Base-by-base conservation (phyloP, 2,888 invertebrate species). In the Graphium colonna region DNA sequence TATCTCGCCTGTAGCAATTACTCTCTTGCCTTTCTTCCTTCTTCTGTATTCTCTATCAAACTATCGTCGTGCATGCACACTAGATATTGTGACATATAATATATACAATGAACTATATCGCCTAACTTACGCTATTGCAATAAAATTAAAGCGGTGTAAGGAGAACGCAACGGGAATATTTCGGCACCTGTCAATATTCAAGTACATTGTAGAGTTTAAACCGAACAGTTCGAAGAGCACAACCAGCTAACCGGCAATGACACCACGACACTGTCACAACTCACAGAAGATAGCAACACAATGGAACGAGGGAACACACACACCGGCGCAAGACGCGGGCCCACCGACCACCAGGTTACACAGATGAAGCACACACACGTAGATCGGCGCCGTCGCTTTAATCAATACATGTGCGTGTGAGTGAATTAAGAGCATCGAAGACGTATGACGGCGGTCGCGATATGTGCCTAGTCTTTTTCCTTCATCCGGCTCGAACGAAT, bases 321-420 rank as follows among this genome's bases (percentile, higher is more conserved):
- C 80, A 81, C 70, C 68, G 75, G 73, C 69, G 74, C 60, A 62
- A 60, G 62, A 60, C 52, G 59, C 68, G 65, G 65, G 64, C 61
- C 61, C 56, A 58, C 39, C 58, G 57, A 60, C 71, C 67, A 61
- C 64, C 73, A 69, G 75, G 76, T 77, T 73, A 77, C 79, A 79
- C 77, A 69, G 70, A 71, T 68, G 82, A 79, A 78, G 81, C 82
- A 82, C 83, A 84, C 81, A 84, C 75, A 82, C 78, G 76, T 62
- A 79, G 79, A 82, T 79, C 79, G 80, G 81, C 83, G 87, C 84
- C 86, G 82, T 90, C 91, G 84, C 83, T 76, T 78, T 83, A 82
- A 86, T 92, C 92, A 92, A 91, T 92, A 92, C 92, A 92, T 92
- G 92, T 92, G 92, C 89, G 89, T 92, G 92, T 92, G 92, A 92